Conservation (phyloP, 2,888 invertebrate species). For the Saturnia pavonia region DNA sequence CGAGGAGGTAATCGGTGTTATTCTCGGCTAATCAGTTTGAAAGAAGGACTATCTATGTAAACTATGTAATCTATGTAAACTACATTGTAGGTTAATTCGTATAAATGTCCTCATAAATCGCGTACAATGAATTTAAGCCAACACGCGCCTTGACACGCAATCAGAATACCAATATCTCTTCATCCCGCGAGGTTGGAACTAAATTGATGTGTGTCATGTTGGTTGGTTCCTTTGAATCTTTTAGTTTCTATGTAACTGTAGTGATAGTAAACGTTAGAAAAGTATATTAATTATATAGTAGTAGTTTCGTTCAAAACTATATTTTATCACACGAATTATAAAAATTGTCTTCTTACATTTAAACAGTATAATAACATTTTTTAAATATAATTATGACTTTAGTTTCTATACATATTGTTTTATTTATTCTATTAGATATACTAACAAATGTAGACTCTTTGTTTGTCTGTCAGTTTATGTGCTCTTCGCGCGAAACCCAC, state of each 20-base stretch:
- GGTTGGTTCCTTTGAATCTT: not conserved
- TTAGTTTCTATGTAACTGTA: not conserved
- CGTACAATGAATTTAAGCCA: slow-evolving; percentile 3
- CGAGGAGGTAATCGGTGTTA: not conserved
- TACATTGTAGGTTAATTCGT: not conserved
- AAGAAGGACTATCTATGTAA: no score
- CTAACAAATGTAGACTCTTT: no score
- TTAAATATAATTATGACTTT: no score
- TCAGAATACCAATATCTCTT: slow-evolving; percentile 43
- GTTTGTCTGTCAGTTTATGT: no score
- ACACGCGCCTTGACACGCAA: slow-evolving; percentile 25
- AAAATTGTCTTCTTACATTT: no score
- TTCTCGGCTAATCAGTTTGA: not conserved
- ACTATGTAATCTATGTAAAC: not conserved
- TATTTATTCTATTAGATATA: no score
- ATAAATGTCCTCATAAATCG: not conserved
- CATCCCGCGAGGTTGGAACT: slow-evolving; percentile 36
- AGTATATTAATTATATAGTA: not conserved
- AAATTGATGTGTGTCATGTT: slow-evolving; percentile 10
- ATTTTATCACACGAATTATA: no score
- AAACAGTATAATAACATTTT: no score
- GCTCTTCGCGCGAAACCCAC: no score
- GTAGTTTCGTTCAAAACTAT: not conserved
- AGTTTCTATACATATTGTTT: no score
- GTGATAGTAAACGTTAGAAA: not conserved